phyloP scores from a whole-genome alignment of 92 coral and sea anemone genomes.

The Micromussa lordhowensis region DNA sequence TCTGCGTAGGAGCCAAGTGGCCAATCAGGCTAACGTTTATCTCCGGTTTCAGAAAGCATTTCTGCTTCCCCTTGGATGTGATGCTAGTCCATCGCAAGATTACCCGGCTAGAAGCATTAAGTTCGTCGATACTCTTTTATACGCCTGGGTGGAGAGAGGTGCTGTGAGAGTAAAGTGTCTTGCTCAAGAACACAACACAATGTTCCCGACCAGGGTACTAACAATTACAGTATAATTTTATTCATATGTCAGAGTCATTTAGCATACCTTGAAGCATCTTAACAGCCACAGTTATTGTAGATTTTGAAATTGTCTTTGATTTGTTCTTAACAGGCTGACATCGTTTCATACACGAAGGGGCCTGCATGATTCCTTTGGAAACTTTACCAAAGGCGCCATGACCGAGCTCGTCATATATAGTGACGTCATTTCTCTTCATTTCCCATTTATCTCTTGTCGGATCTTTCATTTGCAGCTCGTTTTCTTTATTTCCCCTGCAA shows the following conservation, averaged over 20 bases:
- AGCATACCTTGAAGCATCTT: neutral
- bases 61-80: too few relatives aligned
- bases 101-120: too few relatives aligned
- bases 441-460: neutral
- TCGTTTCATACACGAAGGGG: neutral
- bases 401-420: conserved; percentile 37
- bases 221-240: too few relatives aligned
- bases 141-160: too few relatives aligned
- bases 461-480: neutral
- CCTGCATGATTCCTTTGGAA: conserved; percentile 37
- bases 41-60: too few relatives aligned
- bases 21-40: too few relatives aligned
- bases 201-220: too few relatives aligned
- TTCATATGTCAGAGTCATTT: neutral
- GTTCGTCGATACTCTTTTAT: too few relatives aligned
- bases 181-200: too few relatives aligned
- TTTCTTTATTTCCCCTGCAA: neutral
- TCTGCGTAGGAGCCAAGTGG: too few relatives aligned
- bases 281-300: neutral
- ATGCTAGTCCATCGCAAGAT: too few relatives aligned
- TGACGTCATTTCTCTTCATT: neutral
- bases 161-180: too few relatives aligned
- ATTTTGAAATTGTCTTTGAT: neutral
- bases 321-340: neutral
- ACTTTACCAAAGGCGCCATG: conserved; percentile 54